Percentiles rank a stretch among this genome's conserved stretches.
Conservation (phyloP, 2,113 vertebrate genomes). For the Cichladusa arquata region DNA sequence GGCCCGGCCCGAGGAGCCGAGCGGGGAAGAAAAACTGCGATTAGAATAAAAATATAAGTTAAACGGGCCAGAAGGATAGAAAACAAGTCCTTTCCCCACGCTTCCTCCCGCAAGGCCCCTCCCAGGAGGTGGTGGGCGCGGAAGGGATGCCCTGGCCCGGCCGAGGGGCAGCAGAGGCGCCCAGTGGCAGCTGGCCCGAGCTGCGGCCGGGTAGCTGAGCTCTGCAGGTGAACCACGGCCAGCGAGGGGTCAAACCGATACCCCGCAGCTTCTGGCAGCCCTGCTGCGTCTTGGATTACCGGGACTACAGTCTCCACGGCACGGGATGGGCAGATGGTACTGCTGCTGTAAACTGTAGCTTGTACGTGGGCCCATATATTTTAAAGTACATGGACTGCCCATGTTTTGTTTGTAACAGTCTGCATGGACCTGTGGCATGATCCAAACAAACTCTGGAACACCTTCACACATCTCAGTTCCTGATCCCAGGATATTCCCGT, state of each 20-base stretch:
- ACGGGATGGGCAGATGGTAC: background rate
- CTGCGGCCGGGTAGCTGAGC: background rate
- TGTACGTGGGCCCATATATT: background rate
- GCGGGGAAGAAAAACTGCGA: background rate
- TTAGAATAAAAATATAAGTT: background rate
- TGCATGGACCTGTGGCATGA: fast-evolving
- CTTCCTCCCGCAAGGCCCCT: background rate
- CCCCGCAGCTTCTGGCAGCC: background rate
- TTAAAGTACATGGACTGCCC: slow-evolving; percentile 23
- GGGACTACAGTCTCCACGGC: background rate
- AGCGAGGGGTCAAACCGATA: background rate
- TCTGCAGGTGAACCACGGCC: background rate
- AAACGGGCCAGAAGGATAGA: slow-evolving; percentile 3
- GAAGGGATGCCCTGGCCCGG: background rate
- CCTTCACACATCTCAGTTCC: background rate
- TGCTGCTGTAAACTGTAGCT: background rate
- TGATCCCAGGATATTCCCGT: background rate
- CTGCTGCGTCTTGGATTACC: background rate
- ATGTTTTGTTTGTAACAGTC: slow-evolving; percentile 25
- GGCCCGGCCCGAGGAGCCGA: background rate
- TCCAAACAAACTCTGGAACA: background rate
- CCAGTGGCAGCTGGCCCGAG: fast-evolving
- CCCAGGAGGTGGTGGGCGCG: background rate
- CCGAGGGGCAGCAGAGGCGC: fast-evolving
- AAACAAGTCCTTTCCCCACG: background rate